A percentile compares a stretch with the other conserved stretches of the same genome.
phyloP scores from a whole-genome alignment of 1,140 invertebrate species.

The Bombus difficillimus region DNA sequence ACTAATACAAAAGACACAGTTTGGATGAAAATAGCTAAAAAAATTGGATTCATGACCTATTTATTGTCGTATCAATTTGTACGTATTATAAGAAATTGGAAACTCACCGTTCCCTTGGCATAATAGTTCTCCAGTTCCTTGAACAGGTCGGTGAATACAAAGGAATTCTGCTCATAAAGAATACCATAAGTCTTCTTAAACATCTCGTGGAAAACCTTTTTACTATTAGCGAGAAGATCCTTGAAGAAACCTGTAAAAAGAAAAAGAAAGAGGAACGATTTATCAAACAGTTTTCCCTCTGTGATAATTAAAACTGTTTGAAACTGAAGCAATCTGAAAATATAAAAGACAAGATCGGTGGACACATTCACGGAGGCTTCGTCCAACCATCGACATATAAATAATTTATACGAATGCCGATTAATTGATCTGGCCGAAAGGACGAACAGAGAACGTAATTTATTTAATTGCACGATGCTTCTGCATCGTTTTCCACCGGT shows the following conservation, averaged over 20 bases:
- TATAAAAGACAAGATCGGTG: no score
- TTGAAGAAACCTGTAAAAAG: conserved; percentile 91
- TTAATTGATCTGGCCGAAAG: not conserved
- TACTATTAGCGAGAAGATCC: conserved; percentile 91
- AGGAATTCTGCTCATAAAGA: conserved; percentile 96
- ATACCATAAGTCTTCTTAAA: conserved; percentile 97
- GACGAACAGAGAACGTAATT: not conserved
- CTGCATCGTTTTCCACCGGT: not conserved
- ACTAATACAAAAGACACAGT: no score
- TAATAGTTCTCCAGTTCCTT: conserved; percentile 95
- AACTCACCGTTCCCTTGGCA: conserved; percentile 85
- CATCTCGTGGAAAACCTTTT: conserved; percentile 95
- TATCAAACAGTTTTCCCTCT: not conserved
- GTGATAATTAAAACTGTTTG: not conserved
- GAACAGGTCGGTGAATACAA: conserved; percentile 96
- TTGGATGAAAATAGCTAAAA: no score
- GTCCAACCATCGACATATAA: not conserved
- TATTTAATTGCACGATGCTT: conserved; percentile 19
- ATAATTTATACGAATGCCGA: not conserved
- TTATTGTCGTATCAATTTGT: no score
- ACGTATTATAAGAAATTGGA: no score
- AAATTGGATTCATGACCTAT: no score
- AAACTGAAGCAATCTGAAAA: not conserved
- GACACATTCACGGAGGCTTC: not conserved
- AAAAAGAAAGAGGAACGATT: conserved; percentile 13